Evolutionary conservation across 2,888 invertebrate species (phyloP).

Genomic region (Amphipoea oculea): DNA sequence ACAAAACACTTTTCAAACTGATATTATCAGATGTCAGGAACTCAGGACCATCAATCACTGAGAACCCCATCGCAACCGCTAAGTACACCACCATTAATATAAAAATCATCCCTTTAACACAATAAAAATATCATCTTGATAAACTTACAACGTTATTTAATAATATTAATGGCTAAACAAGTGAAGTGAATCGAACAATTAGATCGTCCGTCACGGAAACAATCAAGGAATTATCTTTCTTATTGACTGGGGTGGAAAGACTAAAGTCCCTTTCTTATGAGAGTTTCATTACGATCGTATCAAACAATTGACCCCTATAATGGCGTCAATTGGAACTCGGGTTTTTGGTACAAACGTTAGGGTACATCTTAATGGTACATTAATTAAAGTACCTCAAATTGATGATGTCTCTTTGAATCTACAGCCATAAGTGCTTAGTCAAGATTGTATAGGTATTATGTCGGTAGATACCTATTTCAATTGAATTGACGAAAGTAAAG

Average conservation of each 20-base stretch:
- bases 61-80: slow-evolving; percentile 23
- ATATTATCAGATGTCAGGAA: slow-evolving; percentile 33
- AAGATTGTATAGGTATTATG: slow-evolving; percentile 55
- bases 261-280: slow-evolving; percentile 8
- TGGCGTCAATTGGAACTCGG: slow-evolving; percentile 77
- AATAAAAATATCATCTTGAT: slow-evolving; percentile 60
- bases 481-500: slow-evolving; percentile 31
- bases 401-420: slow-evolving; percentile 66
- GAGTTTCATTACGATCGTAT: slow-evolving; percentile 47
- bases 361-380: slow-evolving; percentile 77
- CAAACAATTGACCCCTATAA: slow-evolving; percentile 82
- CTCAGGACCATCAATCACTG: slow-evolving; percentile 52
- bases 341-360: slow-evolving; percentile 74
- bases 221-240: slow-evolving; percentile 33
- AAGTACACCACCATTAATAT: slow-evolving; percentile 45
- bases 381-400: slow-evolving; percentile 75
- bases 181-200: slow-evolving; percentile 64
- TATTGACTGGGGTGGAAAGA: slow-evolving; percentile 25
- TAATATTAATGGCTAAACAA: slow-evolving; percentile 65
- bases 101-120: slow-evolving; percentile 59
- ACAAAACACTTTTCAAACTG: slow-evolving; percentile 50
- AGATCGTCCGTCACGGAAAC: slow-evolving; percentile 34
- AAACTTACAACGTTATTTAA: slow-evolving; percentile 63
- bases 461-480: slow-evolving; percentile 37
- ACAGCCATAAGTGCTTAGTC: slow-evolving; percentile 53